Conservation (phyloP, 23 tunicate species). For the Oikopleura vanhoeffeni region DNA sequence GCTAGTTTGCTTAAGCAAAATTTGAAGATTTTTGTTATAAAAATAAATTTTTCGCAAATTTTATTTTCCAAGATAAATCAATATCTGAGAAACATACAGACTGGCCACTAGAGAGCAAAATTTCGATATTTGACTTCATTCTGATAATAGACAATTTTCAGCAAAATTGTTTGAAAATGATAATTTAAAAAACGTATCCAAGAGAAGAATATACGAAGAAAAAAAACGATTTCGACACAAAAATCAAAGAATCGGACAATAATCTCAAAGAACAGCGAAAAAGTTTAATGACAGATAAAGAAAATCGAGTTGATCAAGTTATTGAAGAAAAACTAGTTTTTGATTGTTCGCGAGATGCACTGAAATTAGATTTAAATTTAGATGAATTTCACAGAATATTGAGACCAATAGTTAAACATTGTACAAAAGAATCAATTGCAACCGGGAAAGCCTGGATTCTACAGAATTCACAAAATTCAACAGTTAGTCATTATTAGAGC, state of each 20-base stretch:
- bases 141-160: too few relatives aligned
- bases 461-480: neutral
- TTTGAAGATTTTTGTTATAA: too few relatives aligned
- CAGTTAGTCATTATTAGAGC: neutral
- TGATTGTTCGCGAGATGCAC: neutral
- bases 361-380: neutral
- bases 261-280: neutral
- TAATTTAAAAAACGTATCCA: too few relatives aligned
- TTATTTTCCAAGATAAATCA: too few relatives aligned
- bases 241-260: neutral
- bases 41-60: too few relatives aligned
- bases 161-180: too few relatives aligned
- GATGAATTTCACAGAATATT: neutral
- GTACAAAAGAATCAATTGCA: slow-evolving; percentile 11
- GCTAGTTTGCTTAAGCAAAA: too few relatives aligned
- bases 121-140: too few relatives aligned
- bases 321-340: neutral
- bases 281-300: neutral
- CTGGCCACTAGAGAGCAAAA: too few relatives aligned
- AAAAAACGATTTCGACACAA: neutral
- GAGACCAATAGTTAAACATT: neutral
- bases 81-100: too few relatives aligned
- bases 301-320: neutral
- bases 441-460: slow-evolving; percentile 1
- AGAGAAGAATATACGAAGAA: neutral